phyloP scores from a whole-genome alignment of 2,888 invertebrate genomes.

The Oxystoma pomonae region DNA sequence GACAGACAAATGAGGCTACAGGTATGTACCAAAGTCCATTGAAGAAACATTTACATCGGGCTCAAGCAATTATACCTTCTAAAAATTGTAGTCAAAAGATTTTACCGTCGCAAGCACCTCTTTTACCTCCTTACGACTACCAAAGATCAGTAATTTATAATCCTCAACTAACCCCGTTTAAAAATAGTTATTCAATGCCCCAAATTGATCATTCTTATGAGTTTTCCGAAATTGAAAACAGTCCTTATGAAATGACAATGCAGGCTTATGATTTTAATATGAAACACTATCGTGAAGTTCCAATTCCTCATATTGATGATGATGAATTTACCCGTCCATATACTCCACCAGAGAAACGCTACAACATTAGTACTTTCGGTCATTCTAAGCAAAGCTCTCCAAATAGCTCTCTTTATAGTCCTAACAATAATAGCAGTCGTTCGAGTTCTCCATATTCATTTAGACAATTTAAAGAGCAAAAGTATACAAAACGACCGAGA shows the following conservation, averaged over 20 bases:
- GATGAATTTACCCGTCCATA: constrained; percentile 31
- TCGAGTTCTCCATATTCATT: neutral
- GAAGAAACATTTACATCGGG: constrained; percentile 41
- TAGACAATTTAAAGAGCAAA: constrained; percentile 2
- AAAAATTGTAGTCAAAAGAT: constrained; percentile 44
- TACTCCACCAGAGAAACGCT: constrained; percentile 44
- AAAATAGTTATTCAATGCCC: constrained; percentile 38
- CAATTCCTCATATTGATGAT: neutral
- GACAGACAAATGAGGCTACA: constrained; percentile 46
- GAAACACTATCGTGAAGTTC: neutral
- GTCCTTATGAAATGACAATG: neutral
- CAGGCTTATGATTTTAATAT: neutral
- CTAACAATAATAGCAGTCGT: neutral
- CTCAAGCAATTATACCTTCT: constrained; percentile 43
- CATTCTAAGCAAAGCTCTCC: neutral
- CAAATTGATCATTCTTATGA: constrained; percentile 25
- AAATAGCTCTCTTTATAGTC: neutral
- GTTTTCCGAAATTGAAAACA: constrained; percentile 9
- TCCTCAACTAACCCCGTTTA: constrained; percentile 31
- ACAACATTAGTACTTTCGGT: constrained; percentile 30
- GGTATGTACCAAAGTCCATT: constrained; percentile 46
- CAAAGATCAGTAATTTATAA: constrained; percentile 20
- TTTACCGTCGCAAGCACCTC: constrained; percentile 36
- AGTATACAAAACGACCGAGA: constrained; percentile 17
- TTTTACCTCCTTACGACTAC: constrained; percentile 32